Evolutionary conservation across 1,140 invertebrate species (phyloP).

Genomic region (Lethocerus indicus): DNA sequence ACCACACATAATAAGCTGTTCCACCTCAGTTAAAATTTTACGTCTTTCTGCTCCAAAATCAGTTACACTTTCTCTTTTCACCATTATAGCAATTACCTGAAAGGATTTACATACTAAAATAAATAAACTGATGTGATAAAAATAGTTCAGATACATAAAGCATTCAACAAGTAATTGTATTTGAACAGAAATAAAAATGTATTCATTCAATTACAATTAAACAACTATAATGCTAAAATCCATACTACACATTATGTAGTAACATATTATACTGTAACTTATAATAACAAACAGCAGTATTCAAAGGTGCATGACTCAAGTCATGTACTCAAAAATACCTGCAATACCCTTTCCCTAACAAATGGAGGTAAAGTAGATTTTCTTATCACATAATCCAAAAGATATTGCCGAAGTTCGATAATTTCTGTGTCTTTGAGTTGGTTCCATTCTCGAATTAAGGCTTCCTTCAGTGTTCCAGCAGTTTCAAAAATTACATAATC

Average conservation of each 20-base stretch:
- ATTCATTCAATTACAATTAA: too few relatives aligned
- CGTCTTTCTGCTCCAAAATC: constrained; percentile 47
- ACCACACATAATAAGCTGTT: constrained; percentile 45
- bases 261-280: too few relatives aligned
- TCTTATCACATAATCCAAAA: constrained; percentile 56
- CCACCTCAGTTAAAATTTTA: constrained; percentile 53
- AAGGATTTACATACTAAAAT: constrained; percentile 3
- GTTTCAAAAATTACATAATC: constrained; percentile 80
- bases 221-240: too few relatives aligned
- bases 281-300: too few relatives aligned
- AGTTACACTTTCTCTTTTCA: constrained; percentile 62
- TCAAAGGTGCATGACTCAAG: too few relatives aligned
- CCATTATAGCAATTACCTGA: constrained; percentile 61
- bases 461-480: constrained; percentile 64
- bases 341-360: constrained; percentile 47
- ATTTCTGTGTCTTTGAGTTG: constrained; percentile 46
- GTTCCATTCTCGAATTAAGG: constrained; percentile 67
- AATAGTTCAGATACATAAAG: not conserved
- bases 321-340: too few relatives aligned
- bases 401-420: constrained; percentile 52
- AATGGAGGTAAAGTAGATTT: constrained; percentile 38
- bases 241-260: too few relatives aligned
- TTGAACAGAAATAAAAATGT: too few relatives aligned
- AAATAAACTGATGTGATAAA: constrained; percentile 1
- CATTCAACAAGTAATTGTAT: too few relatives aligned